phyloP scores from a whole-genome alignment of 2,888 invertebrate genomes.

The Pimpla rufipes region DNA sequence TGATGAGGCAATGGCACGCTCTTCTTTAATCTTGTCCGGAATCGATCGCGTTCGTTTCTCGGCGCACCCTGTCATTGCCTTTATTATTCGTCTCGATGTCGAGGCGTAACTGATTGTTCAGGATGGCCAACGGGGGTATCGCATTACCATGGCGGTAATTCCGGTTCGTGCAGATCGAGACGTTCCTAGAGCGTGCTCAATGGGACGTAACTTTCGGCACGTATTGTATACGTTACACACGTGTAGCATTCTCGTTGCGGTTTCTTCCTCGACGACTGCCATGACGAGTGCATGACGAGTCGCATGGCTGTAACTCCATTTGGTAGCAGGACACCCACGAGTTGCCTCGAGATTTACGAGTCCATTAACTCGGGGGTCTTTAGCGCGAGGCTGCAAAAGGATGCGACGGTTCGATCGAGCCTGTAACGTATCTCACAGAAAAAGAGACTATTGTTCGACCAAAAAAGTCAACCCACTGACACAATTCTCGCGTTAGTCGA shows the following conservation, averaged over 20 bases:
- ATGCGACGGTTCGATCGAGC: background rate
- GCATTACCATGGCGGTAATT: slow-evolving; percentile 73
- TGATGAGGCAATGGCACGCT: slow-evolving; percentile 49
- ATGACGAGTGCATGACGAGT: slow-evolving; percentile 15
- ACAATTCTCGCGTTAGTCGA: no score
- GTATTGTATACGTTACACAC: slow-evolving; percentile 5
- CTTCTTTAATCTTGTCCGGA: slow-evolving; percentile 47
- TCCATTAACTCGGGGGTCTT: slow-evolving; percentile 30
- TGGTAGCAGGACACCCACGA: slow-evolving; percentile 33
- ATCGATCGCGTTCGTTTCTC: slow-evolving; percentile 33
- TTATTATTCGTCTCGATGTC: slow-evolving; percentile 77
- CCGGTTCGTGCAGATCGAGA: slow-evolving; percentile 63
- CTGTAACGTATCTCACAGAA: background rate
- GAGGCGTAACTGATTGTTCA: slow-evolving; percentile 82
- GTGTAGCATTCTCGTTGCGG: background rate
- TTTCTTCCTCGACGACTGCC: slow-evolving; percentile 13
- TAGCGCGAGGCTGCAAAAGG: background rate
- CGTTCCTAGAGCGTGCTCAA: slow-evolving; percentile 67
- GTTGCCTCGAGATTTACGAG: slow-evolving; percentile 31
- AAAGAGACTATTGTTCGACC: background rate
- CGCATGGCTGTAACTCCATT: slow-evolving; percentile 8
- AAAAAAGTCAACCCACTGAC: no score
- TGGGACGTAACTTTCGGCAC: slow-evolving; percentile 61
- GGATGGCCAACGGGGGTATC: slow-evolving; percentile 73
- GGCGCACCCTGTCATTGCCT: slow-evolving; percentile 74